Evolutionary conservation across 1,140 invertebrate genomes (phyloP).

Genomic region (Olivierus martensii): DNA sequence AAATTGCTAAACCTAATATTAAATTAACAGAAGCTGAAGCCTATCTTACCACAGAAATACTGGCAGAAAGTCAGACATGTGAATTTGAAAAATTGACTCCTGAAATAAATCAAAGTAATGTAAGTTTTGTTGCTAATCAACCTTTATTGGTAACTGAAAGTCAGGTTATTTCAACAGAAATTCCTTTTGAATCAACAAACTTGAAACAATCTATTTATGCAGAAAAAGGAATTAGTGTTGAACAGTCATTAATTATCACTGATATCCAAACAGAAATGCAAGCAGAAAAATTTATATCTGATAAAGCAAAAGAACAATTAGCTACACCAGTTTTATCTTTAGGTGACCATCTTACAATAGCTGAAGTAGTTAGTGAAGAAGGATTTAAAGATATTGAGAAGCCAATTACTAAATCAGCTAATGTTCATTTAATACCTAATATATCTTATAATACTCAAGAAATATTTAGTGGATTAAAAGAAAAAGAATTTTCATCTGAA

Average conservation of each 20-base stretch:
- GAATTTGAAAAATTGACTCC: too few species aligned
- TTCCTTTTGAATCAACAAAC: too few species aligned
- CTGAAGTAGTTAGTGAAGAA: constrained; percentile 1
- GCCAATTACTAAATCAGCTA: constrained; percentile 3
- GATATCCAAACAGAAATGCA: neutral
- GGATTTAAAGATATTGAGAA: neutral
- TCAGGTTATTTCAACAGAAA: too few species aligned
- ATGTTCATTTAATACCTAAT: neutral
- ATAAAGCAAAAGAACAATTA: neutral
- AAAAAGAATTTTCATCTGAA: constrained; percentile 23
- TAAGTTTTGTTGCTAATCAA: too few species aligned
- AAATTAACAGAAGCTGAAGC: too few species aligned
- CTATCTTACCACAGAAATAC: too few species aligned
- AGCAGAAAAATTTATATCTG: neutral
- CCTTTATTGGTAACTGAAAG: too few species aligned
- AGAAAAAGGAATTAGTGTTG: too few species aligned
- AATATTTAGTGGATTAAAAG: constrained; percentile 22
- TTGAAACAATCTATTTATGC: too few species aligned
- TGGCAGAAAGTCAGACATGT: too few species aligned
- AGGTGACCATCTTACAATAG: constrained; percentile 1
- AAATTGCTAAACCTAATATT: neutral
- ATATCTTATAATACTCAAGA: constrained; percentile 12
- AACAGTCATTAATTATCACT: neutral
- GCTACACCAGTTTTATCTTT: neutral
- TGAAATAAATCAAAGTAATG: too few species aligned